Conservation (phyloP, 2,797 vertebrate genomes). For the Rhodeus uyekii region DNA sequence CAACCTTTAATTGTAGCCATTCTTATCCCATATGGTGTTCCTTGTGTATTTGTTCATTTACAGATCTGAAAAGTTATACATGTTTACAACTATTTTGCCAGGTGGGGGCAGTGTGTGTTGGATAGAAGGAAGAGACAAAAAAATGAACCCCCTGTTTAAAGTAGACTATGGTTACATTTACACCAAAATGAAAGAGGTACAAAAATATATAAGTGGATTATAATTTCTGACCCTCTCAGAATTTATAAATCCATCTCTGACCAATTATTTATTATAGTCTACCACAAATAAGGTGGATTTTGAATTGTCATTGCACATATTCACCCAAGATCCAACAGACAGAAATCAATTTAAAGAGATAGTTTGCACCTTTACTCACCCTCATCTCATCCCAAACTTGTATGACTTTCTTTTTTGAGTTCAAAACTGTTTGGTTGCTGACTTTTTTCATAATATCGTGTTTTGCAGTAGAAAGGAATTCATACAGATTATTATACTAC, state of each 20-base stretch:
- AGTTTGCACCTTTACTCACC: background rate
- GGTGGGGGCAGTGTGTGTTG: slow-evolving; percentile 44
- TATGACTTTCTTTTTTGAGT: background rate
- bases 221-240: background rate
- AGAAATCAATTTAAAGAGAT: background rate
- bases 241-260: background rate
- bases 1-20: background rate
- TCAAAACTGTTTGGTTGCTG: background rate
- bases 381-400: background rate
- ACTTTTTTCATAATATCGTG: background rate
- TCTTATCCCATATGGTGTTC: background rate
- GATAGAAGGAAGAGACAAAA: background rate
- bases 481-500: background rate
- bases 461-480: background rate
- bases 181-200: background rate
- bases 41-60: background rate
- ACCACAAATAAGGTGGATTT: background rate
- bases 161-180: background rate
- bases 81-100: slow-evolving; percentile 1
- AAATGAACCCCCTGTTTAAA: background rate
- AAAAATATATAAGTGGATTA: background rate
- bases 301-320: background rate
- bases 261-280: too few relatives aligned
- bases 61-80: background rate
- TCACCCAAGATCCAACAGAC: background rate